Base-by-base conservation (phyloP, 2,113 vertebrate genomes). In the Peromyscus californicus region DNA sequence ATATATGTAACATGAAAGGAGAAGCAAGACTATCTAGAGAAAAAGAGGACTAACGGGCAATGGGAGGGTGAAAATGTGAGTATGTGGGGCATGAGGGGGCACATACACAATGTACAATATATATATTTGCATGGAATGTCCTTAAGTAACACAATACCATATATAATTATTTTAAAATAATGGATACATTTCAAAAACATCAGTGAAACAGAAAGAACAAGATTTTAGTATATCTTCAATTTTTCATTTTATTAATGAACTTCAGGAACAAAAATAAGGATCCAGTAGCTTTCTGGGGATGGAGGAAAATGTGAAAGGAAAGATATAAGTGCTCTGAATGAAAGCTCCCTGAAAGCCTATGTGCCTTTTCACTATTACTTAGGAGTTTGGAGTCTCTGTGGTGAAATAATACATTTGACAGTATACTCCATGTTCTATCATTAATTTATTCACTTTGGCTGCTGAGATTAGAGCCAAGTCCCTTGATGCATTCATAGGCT, bases 381-480 rank as follows among this genome's bases (percentile, higher is more conserved):
- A 90, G 19, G 72, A 92, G 31, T 92, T 95, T 72, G 8, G 16
- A 17, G 93, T 63, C 48, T 94, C 0, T 89, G 67, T 92, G 51
- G 54, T 61, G 65, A 48, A 83, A 65, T 93, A 97, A 86, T n/a
- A 87, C 51, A 59, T 69, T 85, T 96, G 65, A 89, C 89, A 57
- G 57, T 45, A 67, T 89, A 78, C 39, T 70, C 19, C 39, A 59
- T 69, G 42, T 48, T 42, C 39, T 82, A 48, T 93, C 19, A 89
- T 93, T 96, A 96, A 95, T 97, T 95, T 26, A 95, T 95, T 94
- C 96, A 95, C 94, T 72, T 57, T 67, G 69, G 94, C 92, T 96
- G 36, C 75, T 97, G 94, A 97, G 80, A 96, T 96, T 96, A 93
- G 96, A 98, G 96, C 3, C 72, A 96, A 90, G 57, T 97, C 67